phyloP scores from a whole-genome alignment of 2,113 vertebrate genomes.

The Hippopotamus amphibius region DNA sequence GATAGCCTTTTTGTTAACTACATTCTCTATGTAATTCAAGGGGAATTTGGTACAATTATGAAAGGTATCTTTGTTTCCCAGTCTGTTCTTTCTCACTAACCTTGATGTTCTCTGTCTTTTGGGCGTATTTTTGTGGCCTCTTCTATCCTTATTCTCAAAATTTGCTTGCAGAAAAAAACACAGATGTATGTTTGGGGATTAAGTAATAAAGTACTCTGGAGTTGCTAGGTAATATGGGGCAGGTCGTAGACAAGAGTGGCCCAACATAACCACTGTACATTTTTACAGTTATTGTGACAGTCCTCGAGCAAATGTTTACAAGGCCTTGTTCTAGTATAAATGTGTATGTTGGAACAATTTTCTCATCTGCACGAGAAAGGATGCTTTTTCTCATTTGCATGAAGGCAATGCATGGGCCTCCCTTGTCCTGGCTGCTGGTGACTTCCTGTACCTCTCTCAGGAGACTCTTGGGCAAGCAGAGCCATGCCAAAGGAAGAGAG shows the following conservation, averaged over 20 bases:
- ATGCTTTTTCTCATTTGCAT: neutral
- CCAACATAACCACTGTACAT: neutral
- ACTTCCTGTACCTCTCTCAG: neutral
- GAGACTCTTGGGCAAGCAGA: conserved; percentile 9
- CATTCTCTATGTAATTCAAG: neutral
- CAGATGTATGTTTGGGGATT: neutral
- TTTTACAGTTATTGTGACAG: conserved; percentile 28
- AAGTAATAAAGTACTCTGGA: neutral
- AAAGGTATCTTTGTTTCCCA: neutral
- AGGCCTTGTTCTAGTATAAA: neutral
- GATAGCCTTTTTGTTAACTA: neutral
- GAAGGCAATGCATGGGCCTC: neutral
- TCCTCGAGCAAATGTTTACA: neutral
- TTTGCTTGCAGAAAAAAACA: neutral
- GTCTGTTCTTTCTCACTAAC: neutral
- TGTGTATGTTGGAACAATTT: neutral
- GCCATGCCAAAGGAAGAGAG: neutral
- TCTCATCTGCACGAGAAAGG: neutral
- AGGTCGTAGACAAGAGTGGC: neutral
- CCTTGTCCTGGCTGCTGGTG: neutral
- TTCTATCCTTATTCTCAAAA: conserved; percentile 14
- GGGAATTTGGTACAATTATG: neutral
- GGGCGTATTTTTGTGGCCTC: neutral
- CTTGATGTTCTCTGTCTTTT: neutral
- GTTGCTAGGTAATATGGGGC: neutral